Conservation (phyloP, 1,140 invertebrate genomes). For the Diuraphis noxia region DNA sequence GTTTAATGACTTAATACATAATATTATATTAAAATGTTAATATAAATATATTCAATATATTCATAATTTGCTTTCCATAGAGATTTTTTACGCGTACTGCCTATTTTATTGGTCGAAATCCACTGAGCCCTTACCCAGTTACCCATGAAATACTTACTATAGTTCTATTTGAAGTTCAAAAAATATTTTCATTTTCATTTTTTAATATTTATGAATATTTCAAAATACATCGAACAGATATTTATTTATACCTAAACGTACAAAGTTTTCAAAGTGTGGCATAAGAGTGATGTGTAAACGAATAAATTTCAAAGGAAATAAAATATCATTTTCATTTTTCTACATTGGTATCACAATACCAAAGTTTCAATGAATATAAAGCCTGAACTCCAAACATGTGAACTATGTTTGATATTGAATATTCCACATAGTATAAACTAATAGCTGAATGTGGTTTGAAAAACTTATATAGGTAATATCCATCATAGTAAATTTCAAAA, state of each 20-base stretch:
- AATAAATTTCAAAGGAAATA: neutral
- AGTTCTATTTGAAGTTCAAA: neutral
- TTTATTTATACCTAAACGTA: neutral
- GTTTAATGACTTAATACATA: no score
- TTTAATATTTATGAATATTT: neutral
- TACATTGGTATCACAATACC: neutral
- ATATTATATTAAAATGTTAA: neutral
- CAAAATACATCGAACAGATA: neutral
- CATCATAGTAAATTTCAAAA: neutral
- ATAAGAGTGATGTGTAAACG: neutral
- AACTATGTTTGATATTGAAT: constrained; percentile 5
- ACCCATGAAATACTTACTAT: neutral
- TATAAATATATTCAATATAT: no score
- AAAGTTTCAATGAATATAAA: neutral
- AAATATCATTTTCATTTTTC: neutral
- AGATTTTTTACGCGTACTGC: neutral
- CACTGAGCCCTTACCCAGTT: no score
- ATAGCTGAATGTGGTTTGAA: neutral
- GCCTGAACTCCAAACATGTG: neutral
- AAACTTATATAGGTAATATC: neutral
- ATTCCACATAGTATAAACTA: neutral
- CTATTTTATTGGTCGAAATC: neutral
- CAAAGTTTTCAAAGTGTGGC: neutral
- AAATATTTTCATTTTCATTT: neutral
- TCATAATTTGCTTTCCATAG: neutral